Conservation (phyloP, 2,888 invertebrate species). For the Hypomecis atomaria region DNA sequence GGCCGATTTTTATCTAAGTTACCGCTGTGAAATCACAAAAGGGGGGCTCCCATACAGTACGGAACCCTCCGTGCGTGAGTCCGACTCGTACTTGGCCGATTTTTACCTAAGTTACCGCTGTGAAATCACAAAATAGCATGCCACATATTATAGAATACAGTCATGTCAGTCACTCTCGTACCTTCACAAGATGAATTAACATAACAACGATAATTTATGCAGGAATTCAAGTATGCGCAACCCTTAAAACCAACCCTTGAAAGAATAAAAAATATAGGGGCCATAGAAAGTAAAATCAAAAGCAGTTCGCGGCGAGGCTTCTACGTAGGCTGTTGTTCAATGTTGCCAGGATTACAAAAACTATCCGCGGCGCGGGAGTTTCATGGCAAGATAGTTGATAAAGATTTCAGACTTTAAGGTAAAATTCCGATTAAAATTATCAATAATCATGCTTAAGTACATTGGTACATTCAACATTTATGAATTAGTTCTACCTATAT, state of each 20-base stretch:
- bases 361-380: background rate
- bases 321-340: background rate
- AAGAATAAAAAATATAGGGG: conserved; percentile 12
- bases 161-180: background rate
- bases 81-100: no score
- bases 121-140: no score
- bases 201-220: conserved; percentile 35
- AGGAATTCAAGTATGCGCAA: conserved; percentile 30
- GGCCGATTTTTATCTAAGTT: no score
- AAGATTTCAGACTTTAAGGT: no score
- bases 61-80: no score
- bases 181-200: conserved; percentile 19
- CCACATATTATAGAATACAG: background rate
- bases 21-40: no score
- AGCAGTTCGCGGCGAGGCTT: conserved; percentile 17
- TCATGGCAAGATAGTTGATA: background rate
- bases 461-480: no score
- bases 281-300: conserved; percentile 28
- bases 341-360: conserved; percentile 30
- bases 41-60: no score
- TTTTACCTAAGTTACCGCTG: no score
- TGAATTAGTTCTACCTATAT: no score
- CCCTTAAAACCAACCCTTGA: conserved; percentile 17
- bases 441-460: no score
- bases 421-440: no score